Evolutionary conservation across 2,797 vertebrate genomes (phyloP).

Genomic region (Galago senegalensis): DNA sequence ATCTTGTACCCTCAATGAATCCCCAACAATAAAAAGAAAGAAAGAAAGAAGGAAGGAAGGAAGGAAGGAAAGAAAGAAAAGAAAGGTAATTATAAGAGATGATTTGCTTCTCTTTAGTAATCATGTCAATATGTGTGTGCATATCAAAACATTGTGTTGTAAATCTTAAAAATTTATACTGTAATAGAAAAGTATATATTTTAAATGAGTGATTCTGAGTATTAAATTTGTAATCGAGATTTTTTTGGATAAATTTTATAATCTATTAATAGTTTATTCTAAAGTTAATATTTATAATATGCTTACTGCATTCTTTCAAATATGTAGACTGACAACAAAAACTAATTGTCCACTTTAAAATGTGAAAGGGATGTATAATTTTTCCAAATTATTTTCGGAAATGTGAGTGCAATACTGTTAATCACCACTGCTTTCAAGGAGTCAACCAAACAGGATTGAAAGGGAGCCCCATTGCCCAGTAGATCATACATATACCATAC

Average conservation of each 20-base stretch:
- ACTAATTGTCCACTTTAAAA: background rate
- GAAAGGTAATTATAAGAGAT: background rate
- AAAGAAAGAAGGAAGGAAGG: background rate
- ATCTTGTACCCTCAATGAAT: no score
- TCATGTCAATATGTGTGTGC: background rate
- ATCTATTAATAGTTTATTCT: background rate
- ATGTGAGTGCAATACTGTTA: background rate
- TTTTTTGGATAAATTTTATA: background rate
- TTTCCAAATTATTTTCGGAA: slow-evolving; percentile 24
- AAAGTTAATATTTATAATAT: background rate
- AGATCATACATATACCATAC: background rate
- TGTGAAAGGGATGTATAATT: background rate
- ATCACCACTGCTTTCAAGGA: background rate
- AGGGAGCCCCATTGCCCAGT: background rate
- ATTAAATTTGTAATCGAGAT: background rate
- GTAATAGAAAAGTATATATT: background rate
- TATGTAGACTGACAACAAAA: background rate
- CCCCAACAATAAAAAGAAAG: no score
- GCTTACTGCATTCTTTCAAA: background rate
- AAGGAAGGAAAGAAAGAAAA: background rate
- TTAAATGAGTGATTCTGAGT: background rate
- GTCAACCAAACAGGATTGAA: background rate
- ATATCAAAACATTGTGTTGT: background rate
- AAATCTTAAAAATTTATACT: background rate
- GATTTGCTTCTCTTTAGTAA: background rate